Evolutionary conservation across 35 echinoderm and acorn worm species (phyloP), one percentile per base, ranked within the genome.

Genomic region (Ophiothrix spiculata): DNA sequence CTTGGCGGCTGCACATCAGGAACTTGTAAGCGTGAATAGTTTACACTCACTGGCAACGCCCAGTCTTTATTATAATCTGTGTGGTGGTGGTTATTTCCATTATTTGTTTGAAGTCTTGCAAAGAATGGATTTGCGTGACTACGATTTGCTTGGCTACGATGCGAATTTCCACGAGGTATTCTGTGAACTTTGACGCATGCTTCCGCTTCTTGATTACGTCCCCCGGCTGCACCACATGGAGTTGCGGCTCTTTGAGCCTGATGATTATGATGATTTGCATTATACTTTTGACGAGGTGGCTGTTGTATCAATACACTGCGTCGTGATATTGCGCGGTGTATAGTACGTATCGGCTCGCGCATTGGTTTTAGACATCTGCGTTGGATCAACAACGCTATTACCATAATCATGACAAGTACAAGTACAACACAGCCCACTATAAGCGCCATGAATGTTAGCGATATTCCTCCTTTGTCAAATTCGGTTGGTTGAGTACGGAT

Each of bases 371-470:
- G 39, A 36, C 86, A 81, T 80, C 63, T 84, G 15, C 85, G 75
- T 75, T 87, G 90, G 33, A 39, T 83, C 21, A 77, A 87, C 10
- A 95, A 33, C 1, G 85, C 80, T 0, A 91, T 11, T 0, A 91
- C 75, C 79, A 95, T 85, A 35, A 95, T 79, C 37, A 88, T 37
- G 35, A 95, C 29, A 11, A 95, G 36, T 0, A 84, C 64, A 33
- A 80, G n/a, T 31, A 95, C 81, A 0, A 91, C 80, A 31, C 76
- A 85, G 33, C 79, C 85, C 33, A 86, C 33, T 35, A 95, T 95
- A 36, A 91, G 75, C 19, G 40, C 89, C 36, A 95, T 81, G 34
- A 87, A 76, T 11, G 82, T 73, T 0, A 95, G 40, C 1, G 89
- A 74, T 37, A 76, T 38, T 6, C 83, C 85, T 4, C 74, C 40